Conservation (phyloP, 2,113 vertebrate species). For the Zapornia atra region DNA sequence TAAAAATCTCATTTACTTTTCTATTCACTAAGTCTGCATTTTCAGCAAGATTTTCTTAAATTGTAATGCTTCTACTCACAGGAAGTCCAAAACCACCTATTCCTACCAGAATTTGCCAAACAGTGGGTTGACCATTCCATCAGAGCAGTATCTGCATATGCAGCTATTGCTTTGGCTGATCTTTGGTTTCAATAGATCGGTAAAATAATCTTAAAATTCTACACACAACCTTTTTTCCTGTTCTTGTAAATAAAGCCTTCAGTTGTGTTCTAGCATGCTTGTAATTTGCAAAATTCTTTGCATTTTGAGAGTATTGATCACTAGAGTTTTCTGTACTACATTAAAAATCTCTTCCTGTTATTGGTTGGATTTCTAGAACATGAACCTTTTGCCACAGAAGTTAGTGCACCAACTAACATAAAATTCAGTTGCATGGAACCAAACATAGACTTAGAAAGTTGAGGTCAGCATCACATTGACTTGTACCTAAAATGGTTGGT, state of each 20-base stretch:
- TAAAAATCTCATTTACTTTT: slow-evolving; percentile 33
- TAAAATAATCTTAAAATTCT: background rate
- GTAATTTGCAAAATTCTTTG: background rate
- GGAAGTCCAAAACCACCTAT: background rate
- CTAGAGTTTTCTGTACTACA: background rate
- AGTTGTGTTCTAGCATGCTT: background rate
- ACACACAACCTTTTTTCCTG: background rate
- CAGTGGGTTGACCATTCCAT: background rate
- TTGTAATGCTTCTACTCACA: background rate
- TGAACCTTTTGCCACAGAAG: background rate
- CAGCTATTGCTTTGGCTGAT: background rate
- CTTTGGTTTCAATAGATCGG: background rate
- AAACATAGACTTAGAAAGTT: background rate
- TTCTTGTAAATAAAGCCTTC: background rate
- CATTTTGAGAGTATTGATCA: background rate
- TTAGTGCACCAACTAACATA: background rate
- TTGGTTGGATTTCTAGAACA: background rate
- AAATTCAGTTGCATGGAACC: background rate
- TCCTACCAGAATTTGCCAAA: background rate
- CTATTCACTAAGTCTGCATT: background rate
- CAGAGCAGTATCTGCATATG: background rate
- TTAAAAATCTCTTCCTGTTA: background rate
- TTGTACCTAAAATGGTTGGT: rapidly evolving
- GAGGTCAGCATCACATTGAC: background rate
- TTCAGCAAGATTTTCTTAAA: background rate